Base-by-base conservation (phyloP, 1,140 invertebrate genomes). In the Cydia splendana region DNA sequence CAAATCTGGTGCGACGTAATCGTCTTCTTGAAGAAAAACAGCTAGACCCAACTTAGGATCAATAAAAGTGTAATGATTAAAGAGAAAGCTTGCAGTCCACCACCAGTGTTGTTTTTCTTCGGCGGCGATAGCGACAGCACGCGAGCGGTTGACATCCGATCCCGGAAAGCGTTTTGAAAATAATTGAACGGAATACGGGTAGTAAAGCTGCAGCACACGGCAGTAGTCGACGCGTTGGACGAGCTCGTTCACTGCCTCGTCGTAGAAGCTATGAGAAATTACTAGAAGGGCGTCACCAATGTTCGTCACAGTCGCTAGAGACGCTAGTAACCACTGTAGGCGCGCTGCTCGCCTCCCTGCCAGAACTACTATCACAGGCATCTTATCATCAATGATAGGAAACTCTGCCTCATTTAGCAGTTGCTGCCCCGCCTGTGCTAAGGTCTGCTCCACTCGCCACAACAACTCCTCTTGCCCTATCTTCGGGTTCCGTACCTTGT, bases 51-150 rank as follows among this genome's bases (percentile, higher is more conserved):
- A 57, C 53, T 57, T 57, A n/a, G 53, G 53, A 7, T 30, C 28
- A 6, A 24, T 15, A 6, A 3, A 20, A 15, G 0, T 7, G 45
- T 62, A 48, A 13, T 95, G 94, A 83, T 96, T 95, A 87, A 97
- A 97, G 0, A 97, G 95, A 6, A 95, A 91, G 88, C 97, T 97
- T 0, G 96, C 95, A 91, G 99, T 99, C 98, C 98, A 99, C 96
- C 98, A 99, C 98, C 98, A 99, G 87, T 99, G 98, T 89, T 99
- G 98, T 92, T 99, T 99, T 0, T 98, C 98, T 93, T 99, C 98
- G 0, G 84, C 98, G 97, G 84, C 96, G 97, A 98, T 97, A 88
- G 99, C 98, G 75, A 98, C 94, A 87, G 98, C 98, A 88, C 99
- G 97, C 0, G 98, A 98, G 93, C 98, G 98, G 91, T 96, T 97